Evolutionary conservation across 2,888 invertebrate species (phyloP).

Genomic region (Aphidoletes aphidimyza): DNA sequence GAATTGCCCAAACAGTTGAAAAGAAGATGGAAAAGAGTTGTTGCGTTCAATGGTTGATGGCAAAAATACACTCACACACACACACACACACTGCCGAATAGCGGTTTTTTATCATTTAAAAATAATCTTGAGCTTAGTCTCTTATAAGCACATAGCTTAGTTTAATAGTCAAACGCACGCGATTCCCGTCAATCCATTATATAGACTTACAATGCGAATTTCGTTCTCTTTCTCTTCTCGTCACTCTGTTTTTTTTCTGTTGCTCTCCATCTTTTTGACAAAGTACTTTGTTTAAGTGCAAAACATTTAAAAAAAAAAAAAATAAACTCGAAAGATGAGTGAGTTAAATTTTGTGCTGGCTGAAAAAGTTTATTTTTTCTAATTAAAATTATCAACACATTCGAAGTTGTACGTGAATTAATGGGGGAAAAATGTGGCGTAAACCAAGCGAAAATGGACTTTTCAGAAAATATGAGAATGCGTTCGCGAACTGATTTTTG

Average conservation of each 20-base stretch:
- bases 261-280: conserved; percentile 7
- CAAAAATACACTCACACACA: too few species aligned
- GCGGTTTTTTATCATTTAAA: conserved; percentile 40
- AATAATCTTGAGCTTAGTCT: conserved; percentile 40
- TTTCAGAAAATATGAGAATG: neutral
- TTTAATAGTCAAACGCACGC: conserved; percentile 14
- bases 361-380: conserved; percentile 50
- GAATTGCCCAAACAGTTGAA: neutral
- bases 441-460: neutral
- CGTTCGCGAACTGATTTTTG: neutral
- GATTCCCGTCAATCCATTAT: conserved; percentile 42
- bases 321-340: neutral
- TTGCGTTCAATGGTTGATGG: conserved; percentile 21
- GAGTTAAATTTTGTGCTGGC: neutral
- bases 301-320: conserved; percentile 41
- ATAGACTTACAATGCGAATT: neutral
- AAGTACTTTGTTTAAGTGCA: conserved; percentile 43
- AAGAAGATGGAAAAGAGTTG: conserved; percentile 1
- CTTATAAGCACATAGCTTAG: conserved; percentile 46
- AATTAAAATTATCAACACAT: conserved; percentile 48
- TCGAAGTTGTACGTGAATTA: neutral
- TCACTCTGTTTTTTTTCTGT: neutral
- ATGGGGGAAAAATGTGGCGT: neutral
- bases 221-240: neutral
- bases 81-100: neutral